phyloP scores from a whole-genome alignment of 2,888 invertebrate genomes.

The Corythucha ciliata region DNA sequence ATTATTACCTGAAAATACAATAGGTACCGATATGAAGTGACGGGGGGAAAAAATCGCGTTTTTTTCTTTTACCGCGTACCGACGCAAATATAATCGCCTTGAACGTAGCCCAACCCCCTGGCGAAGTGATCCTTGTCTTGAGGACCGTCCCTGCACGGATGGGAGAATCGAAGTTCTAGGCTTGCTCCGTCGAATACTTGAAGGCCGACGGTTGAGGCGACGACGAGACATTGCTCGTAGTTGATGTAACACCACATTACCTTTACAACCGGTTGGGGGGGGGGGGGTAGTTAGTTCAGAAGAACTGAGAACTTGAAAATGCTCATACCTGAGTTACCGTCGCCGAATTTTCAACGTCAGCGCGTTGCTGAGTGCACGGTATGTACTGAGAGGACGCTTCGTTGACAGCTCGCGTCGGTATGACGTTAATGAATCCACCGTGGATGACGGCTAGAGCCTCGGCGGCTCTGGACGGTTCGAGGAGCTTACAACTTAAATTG shows the following conservation, averaged over 20 bases:
- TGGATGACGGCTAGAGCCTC: conserved; percentile 36
- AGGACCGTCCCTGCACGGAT: conserved; percentile 35
- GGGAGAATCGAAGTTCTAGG: conserved; percentile 35
- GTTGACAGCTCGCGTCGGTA: conserved; percentile 29
- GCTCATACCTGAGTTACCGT: conserved; percentile 31
- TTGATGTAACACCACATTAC: conserved; percentile 38
- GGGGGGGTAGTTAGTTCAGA: neutral
- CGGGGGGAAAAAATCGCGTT: no score
- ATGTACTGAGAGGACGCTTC: conserved; percentile 34
- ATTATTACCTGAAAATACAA: conserved; percentile 34
- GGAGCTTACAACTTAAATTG: conserved; percentile 34
- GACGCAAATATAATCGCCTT: conserved; percentile 36
- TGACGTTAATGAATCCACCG: conserved; percentile 35
- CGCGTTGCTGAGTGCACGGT: conserved; percentile 32
- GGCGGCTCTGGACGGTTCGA: conserved; percentile 26
- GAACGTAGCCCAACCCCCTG: conserved; percentile 36
- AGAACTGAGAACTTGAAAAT: neutral
- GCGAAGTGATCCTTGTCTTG: conserved; percentile 34
- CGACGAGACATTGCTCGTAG: conserved; percentile 34
- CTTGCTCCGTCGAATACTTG: conserved; percentile 37
- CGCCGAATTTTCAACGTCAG: conserved; percentile 27
- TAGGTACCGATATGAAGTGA: neutral
- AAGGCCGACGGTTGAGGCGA: conserved; percentile 37
- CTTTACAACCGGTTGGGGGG: conserved; percentile 27
- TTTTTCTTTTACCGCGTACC: conserved; percentile 22